Evolutionary conservation across 2,888 invertebrate species (phyloP), one percentile per base, ranked within the genome.

Genomic region (Sphinx pinastri): DNA sequence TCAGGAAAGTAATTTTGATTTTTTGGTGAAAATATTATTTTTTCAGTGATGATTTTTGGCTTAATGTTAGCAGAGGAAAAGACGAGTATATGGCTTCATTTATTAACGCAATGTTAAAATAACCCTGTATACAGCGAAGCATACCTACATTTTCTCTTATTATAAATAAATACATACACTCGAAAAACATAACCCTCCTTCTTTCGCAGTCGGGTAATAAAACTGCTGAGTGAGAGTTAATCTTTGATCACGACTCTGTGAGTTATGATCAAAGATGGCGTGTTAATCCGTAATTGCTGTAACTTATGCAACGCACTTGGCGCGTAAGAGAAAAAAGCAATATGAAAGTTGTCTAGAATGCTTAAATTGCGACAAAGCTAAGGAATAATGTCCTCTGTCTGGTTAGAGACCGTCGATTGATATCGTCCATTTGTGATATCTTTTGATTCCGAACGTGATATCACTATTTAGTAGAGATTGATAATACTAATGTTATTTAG

Each of bases 131-230:
- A 25, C 2, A 76, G 69, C 59, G 69, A 79, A 71, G 60, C 73
- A 74, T 76, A 77, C 75, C 16, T 68, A 58, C 75, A 76, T 77
- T 79, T 75, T 77, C 76, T 77, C 71, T 76, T 71, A 76, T 76
- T 81, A 79, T 75, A 78, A 75, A 71, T 74, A n/a, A n/a, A n/a
- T n/a, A n/a, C n/a, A n/a, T n/a, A n/a, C n/a, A n/a, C n/a, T n/a
- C n/a, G n/a, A n/a, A n/a, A n/a, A n/a, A n/a, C n/a, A n/a, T n/a
- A n/a, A n/a, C n/a, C n/a, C n/a, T n/a, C n/a, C n/a, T n/a, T n/a
- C n/a, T n/a, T n/a, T n/a, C n/a, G n/a, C n/a, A n/a, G n/a, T n/a
- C n/a, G n/a, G n/a, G n/a, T n/a, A 71, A 74, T 69, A 71, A 71
- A 60, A 70, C 66, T 70, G 74, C 57, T 49, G 49, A 70, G 70